Evolutionary conservation across 2,113 vertebrate genomes (phyloP).

Genomic region (Pelobates fuscus): DNA sequence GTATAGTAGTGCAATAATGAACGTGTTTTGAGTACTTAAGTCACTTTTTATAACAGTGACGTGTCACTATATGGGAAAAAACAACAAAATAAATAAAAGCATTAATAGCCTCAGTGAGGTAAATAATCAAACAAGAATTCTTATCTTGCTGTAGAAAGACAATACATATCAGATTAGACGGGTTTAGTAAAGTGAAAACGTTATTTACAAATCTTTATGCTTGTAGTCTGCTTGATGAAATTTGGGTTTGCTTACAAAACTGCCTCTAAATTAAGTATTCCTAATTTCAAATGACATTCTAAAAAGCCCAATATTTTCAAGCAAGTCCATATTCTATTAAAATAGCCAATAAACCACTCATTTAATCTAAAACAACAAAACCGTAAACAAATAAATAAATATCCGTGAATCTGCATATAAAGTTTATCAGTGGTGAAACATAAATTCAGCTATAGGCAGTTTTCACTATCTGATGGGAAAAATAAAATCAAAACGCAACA

Average conservation of each 20-base stretch:
- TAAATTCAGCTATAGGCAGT: too few species aligned
- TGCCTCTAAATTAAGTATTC: slow-evolving; percentile 1
- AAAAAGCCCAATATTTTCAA: too few species aligned
- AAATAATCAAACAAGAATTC: slow-evolving; percentile 63
- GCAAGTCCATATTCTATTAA: too few species aligned
- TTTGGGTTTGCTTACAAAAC: slow-evolving; percentile 27
- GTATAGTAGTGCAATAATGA: slow-evolving; percentile 65
- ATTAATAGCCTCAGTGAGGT: slow-evolving; percentile 70
- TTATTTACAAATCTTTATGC: slow-evolving; percentile 8
- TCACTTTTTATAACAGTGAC: slow-evolving; percentile 63
- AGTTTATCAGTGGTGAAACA: too few species aligned
- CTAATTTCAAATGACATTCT: not conserved
- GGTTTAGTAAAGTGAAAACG: slow-evolving; percentile 52
- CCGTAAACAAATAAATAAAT: too few species aligned
- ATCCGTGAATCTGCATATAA: too few species aligned
- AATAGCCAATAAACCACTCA: too few species aligned
- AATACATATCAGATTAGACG: slow-evolving; percentile 61
- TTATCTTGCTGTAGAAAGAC: slow-evolving; percentile 67
- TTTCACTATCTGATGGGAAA: too few species aligned
- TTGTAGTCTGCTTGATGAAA: slow-evolving; percentile 29
- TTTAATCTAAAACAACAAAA: too few species aligned
- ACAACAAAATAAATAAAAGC: slow-evolving; percentile 62
- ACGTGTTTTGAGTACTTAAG: slow-evolving; percentile 65
- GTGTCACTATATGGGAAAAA: slow-evolving; percentile 55
- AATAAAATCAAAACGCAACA: slow-evolving; percentile 3